Evolutionary conservation across 2,888 invertebrate genomes (phyloP).

Genomic region (Sialis fuliginosa): DNA sequence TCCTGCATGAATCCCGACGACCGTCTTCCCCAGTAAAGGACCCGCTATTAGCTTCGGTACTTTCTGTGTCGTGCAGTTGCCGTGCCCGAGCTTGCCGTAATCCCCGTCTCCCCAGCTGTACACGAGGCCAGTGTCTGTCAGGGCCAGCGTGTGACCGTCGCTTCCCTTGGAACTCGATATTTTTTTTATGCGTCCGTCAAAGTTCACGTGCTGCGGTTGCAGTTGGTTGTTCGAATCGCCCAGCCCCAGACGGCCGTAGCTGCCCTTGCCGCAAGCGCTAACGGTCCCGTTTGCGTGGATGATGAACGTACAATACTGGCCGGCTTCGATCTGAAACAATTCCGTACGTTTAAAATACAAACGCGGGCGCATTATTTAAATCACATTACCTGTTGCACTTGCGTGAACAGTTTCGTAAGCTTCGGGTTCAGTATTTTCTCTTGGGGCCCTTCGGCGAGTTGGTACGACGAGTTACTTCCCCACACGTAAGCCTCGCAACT

Average conservation of each 20-base stretch:
- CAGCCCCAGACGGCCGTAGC: slow-evolving; percentile 41
- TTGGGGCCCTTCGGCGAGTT: slow-evolving; percentile 38
- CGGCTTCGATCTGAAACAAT: slow-evolving; percentile 34
- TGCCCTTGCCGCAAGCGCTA: slow-evolving; percentile 42
- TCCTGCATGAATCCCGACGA: slow-evolving; percentile 25
- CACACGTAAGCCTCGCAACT: slow-evolving; percentile 38
- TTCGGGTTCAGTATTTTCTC: slow-evolving; percentile 40
- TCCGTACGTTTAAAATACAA: too few relatives aligned
- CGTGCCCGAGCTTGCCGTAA: slow-evolving; percentile 36
- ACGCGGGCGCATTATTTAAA: too few relatives aligned
- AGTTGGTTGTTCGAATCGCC: slow-evolving; percentile 42
- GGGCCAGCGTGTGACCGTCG: slow-evolving; percentile 35
- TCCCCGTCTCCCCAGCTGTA: slow-evolving; percentile 42
- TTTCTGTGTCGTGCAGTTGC: slow-evolving; percentile 31
- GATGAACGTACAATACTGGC: slow-evolving; percentile 44
- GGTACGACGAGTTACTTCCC: slow-evolving; percentile 47
- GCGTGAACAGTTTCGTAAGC: slow-evolving; percentile 33
- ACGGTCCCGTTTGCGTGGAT: slow-evolving; percentile 37
- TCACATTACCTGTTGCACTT: slow-evolving; percentile 32
- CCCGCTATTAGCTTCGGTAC: slow-evolving; percentile 30
- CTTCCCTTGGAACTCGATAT: slow-evolving; percentile 37
- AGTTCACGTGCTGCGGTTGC: slow-evolving; percentile 31
- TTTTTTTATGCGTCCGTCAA: slow-evolving; percentile 30
- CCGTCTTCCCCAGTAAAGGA: slow-evolving; percentile 19
- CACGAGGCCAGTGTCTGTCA: slow-evolving; percentile 31